phyloP scores from a whole-genome alignment of 2,113 vertebrate species.

The Cromileptes altivelis region DNA sequence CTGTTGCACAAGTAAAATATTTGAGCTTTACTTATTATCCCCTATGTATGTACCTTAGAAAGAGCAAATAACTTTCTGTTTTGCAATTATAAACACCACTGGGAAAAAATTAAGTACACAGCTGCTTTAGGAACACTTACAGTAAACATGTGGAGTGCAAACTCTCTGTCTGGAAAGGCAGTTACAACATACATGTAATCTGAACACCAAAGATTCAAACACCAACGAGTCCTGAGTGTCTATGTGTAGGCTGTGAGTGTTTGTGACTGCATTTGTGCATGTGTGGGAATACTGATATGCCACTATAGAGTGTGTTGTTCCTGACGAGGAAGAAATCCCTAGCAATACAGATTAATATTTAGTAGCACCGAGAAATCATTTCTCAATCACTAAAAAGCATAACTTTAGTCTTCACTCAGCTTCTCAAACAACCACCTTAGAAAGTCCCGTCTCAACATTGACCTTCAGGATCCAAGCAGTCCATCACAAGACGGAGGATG shows the following conservation, averaged over 20 bases:
- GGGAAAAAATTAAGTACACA: conserved; percentile 48
- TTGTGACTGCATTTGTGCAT: conserved; percentile 45
- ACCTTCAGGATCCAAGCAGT: conserved; percentile 63
- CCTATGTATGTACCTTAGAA: conserved; percentile 48
- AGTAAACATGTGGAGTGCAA: conserved; percentile 80
- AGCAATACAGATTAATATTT: conserved; percentile 58
- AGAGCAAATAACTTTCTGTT: conserved; percentile 38
- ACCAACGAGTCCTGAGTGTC: conserved; percentile 73
- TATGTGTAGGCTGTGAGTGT: conserved; percentile 46
- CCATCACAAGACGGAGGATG: conserved; percentile 55
- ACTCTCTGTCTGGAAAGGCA: conserved; percentile 75
- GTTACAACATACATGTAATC: conserved; percentile 50
- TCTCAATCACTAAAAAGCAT: conserved; percentile 61
- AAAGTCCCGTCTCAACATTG: conserved; percentile 36
- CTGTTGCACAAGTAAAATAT: conserved; percentile 10
- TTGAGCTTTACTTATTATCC: conserved; percentile 30
- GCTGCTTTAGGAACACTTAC: conserved; percentile 74
- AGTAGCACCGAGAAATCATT: conserved; percentile 58
- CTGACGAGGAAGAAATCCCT: conserved; percentile 51
- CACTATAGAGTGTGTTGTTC: conserved; percentile 52
- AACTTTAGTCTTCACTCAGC: conserved; percentile 44
- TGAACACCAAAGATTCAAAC: conserved; percentile 64
- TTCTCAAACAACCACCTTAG: conserved; percentile 38
- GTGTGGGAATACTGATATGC: conserved; percentile 80
- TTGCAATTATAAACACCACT: conserved; percentile 48